Evolutionary conservation across 1,140 invertebrate genomes (phyloP).

Genomic region (Drosophila simulans): DNA sequence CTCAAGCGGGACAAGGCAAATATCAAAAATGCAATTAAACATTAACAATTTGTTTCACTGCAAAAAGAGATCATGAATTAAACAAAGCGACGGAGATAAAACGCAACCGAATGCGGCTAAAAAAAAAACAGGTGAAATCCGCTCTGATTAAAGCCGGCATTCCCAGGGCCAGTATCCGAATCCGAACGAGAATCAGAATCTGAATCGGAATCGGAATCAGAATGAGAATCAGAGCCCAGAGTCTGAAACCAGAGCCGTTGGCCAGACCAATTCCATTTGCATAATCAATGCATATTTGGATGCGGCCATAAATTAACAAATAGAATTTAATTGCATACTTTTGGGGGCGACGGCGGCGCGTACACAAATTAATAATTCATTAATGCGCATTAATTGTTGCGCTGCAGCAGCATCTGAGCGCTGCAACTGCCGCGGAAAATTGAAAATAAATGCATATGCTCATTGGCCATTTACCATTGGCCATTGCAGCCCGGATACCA

Average conservation of each 20-base stretch:
- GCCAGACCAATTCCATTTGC: slow-evolving; percentile 70
- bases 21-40: slow-evolving; percentile 76
- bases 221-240: slow-evolving; percentile 5
- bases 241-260: slow-evolving; percentile 9
- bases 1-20: slow-evolving; percentile 42
- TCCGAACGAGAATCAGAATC: neutral
- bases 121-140: slow-evolving; percentile 27
- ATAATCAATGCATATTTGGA: slow-evolving; percentile 81
- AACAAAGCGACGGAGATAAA: slow-evolving; percentile 27
- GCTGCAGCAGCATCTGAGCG: slow-evolving; percentile 37
- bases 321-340: slow-evolving; percentile 82
- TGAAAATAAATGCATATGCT: slow-evolving; percentile 60
- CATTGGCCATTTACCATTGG: slow-evolving; percentile 12
- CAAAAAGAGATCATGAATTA: slow-evolving; percentile 48
- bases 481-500: too few relatives aligned
- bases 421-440: slow-evolving; percentile 51
- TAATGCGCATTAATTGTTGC: slow-evolving; percentile 79
- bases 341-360: slow-evolving; percentile 39
- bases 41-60: slow-evolving; percentile 54
- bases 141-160: slow-evolving; percentile 56
- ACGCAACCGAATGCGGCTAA: neutral
- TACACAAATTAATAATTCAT: slow-evolving; percentile 78
- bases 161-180: neutral
- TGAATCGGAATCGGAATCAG: neutral
- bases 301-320: slow-evolving; percentile 77